Base-by-base conservation (phyloP, 2,113 vertebrate species). In the Archilochus colubris region DNA sequence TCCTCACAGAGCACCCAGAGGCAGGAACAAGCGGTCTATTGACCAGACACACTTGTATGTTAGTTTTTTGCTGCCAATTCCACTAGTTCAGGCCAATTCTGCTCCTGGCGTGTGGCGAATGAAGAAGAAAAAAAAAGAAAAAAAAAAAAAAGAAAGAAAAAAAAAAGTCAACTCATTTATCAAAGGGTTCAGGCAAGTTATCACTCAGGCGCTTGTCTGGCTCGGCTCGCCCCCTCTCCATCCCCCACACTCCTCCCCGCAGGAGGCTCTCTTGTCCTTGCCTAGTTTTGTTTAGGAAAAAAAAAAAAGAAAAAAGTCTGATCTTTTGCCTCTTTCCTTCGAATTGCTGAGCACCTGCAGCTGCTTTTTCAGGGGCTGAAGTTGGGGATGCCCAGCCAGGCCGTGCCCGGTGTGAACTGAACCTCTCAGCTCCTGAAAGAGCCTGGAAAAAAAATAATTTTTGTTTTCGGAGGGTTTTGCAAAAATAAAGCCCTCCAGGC, bases 111-210 rank as follows among this genome's bases (percentile, higher is more conserved):
- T 93, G 94, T 93, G 93, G 95, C 91, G 6, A 95, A 95, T 82
- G 84, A 86, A 88, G 69, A 9, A 5, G 6, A 44, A 66, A 44
- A 64, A 24, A 27, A 12, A 6, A n/a, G 13, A n/a, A 8, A 23
- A 30, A 31, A 12, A 6, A 4, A 7, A 19, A 27, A 6, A 7
- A 21, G 19, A 27, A 38, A 61, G 36, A 30, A 31, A 12, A 75
- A 81, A 86, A 67, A 72, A 8, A 91, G 88, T 88, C 82, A 94
- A 95, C 75, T 91, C 88, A 90, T 97, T 96, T 96, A 95, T 95
- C 91, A 95, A 96, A 97, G 85, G 93, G 88, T 93, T 94, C 95
- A 95, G 94, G 92, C 92, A 66, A 96, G 96, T 96, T 97, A 96
- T 96, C 96, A 93, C 93, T 96, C 91, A 51, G 95, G 95, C 54